Conservation (phyloP, 2,888 invertebrate species). For the Prionchulus punctatus region DNA sequence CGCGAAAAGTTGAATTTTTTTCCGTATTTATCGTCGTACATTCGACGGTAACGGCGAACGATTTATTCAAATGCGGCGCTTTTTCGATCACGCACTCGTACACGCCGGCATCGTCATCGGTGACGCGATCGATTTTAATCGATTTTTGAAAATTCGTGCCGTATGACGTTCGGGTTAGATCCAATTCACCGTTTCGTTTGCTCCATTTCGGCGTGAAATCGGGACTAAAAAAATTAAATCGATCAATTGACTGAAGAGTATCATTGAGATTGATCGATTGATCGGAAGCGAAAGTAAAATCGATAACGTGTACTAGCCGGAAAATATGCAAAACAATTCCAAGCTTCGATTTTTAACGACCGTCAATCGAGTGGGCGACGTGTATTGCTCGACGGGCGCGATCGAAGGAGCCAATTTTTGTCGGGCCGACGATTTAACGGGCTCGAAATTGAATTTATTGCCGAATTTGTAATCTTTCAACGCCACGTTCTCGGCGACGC, state of each 20-base stretch:
- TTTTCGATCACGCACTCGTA: constrained; percentile 54
- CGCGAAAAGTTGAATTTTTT: too few species aligned
- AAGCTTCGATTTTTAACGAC: constrained; percentile 23
- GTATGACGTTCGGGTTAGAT: background rate
- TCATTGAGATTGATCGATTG: background rate
- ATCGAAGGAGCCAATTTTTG: constrained; percentile 1
- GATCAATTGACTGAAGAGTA: background rate
- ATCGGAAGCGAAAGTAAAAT: constrained; percentile 19
- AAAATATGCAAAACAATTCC: constrained; percentile 38
- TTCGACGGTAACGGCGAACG: constrained; percentile 34
- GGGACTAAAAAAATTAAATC: constrained; percentile 28
- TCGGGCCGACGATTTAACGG: constrained; percentile 9
- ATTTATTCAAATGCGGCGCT: constrained; percentile 31
- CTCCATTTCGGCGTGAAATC: constrained; percentile 27
- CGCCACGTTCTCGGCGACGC: constrained; percentile 30
- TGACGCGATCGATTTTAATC: constrained; percentile 54
- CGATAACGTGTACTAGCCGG: constrained; percentile 40
- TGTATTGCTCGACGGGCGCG: constrained; percentile 9
- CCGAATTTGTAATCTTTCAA: constrained; percentile 33
- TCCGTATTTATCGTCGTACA: constrained; percentile 22
- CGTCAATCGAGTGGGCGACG: constrained; percentile 14
- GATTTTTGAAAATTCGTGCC: constrained; percentile 8
- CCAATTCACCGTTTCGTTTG: constrained; percentile 14
- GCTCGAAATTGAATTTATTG: constrained; percentile 22
- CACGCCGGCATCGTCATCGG: constrained; percentile 68